A percentile compares a stretch with the other conserved stretches of the same genome.
These are phyloP conservation scores for Theonella swinhoei DNA, from an alignment of 37 sponge, comb jelly and placozoan species.

Conservation along the genomic window DNA sequence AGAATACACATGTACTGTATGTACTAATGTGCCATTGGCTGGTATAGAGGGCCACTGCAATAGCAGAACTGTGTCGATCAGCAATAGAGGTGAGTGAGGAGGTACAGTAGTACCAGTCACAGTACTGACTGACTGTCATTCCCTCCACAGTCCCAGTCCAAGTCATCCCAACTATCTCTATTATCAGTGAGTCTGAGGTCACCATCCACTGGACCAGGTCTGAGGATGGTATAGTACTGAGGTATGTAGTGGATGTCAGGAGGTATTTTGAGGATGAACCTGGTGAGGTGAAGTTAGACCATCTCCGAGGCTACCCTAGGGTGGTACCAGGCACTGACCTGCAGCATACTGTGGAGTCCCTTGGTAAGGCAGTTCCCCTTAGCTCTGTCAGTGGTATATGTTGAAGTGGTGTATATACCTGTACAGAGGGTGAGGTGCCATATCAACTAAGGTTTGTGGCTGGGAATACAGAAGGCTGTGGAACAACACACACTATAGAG, in stretches of 20 bases:
- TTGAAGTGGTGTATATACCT: neutral
- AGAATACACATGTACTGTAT: neutral
- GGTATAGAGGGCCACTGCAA: neutral
- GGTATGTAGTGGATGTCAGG: constrained; percentile 12
- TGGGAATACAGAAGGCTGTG: constrained; percentile 18
- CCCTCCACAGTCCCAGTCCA: neutral
- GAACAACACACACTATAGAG: neutral
- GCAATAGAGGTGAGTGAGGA: neutral
- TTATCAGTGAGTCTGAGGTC: neutral
- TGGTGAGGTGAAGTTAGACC: neutral
- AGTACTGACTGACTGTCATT: neutral
- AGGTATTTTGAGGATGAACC: neutral
- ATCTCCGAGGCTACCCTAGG: neutral
- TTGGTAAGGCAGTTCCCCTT: neutral
- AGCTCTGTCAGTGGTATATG: neutral
- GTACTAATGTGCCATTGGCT: neutral
- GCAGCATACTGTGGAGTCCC: neutral
- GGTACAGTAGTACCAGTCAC: neutral
- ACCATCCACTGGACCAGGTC: constrained; percentile 1
- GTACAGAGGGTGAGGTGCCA: neutral
- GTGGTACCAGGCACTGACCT: neutral
- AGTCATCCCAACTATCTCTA: neutral
- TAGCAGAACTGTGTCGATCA: neutral
- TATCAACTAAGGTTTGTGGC: constrained; percentile 3
- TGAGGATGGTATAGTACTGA: neutral